Conservation (phyloP, 64 coral and sea anemone genomes). For the Astreopora myriophthalma region DNA sequence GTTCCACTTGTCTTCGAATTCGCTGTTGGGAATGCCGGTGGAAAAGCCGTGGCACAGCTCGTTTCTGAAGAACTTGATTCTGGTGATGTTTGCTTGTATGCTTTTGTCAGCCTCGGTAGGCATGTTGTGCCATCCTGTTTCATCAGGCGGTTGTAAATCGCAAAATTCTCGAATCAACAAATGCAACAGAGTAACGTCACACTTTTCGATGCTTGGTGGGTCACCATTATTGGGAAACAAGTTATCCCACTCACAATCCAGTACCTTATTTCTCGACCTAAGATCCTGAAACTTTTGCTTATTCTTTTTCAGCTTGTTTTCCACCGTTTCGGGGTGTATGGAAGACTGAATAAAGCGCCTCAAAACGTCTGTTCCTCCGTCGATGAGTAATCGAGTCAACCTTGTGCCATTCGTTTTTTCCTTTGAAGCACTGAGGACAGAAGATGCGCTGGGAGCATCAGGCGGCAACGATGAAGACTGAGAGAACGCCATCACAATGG, state of each 20-base stretch:
- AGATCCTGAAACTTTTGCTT: background rate
- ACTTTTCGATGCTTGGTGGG: background rate
- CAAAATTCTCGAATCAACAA: constrained; percentile 40
- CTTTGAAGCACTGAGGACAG: no score
- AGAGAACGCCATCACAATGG: no score
- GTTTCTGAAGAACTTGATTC: constrained; percentile 58
- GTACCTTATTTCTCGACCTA: background rate
- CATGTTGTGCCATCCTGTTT: constrained; percentile 53
- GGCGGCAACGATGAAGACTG: no score
- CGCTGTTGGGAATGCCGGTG: background rate
- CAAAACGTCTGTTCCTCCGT: constrained; percentile 43
- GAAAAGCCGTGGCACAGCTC: constrained; percentile 15
- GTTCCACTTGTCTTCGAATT: constrained; percentile 46
- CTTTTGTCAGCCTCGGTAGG: constrained; percentile 43
- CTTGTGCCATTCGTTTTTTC: no score
- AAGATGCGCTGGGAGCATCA: no score
- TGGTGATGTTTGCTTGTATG: constrained; percentile 34
- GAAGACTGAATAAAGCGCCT: background rate
- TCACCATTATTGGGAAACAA: constrained; percentile 51
- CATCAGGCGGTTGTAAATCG: background rate
- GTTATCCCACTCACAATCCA: constrained; percentile 32
- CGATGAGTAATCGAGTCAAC: constrained; percentile 27
- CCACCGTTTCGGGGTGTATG: background rate
- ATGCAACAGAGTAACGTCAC: constrained; percentile 72
- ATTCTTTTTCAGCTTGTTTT: background rate